Evolutionary conservation across 53 echinoderm and acorn worm genomes (phyloP), one percentile per base, ranked within the genome.

Genomic region (Zoroaster sp.): DNA sequence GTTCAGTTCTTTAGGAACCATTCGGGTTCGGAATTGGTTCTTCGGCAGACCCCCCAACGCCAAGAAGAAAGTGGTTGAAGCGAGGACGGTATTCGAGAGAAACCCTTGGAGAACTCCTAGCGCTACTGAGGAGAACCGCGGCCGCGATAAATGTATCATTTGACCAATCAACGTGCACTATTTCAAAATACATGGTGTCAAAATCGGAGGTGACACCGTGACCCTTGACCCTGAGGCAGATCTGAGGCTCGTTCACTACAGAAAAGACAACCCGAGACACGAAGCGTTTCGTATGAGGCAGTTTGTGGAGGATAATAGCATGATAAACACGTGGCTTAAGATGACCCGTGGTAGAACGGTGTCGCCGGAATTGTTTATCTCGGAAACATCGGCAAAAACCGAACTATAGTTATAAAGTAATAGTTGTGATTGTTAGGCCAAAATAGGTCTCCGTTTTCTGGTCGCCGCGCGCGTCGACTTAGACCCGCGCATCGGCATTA

Each of bases 21-120:
- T 97, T 39, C 92, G 95, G 70, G 79, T 97, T 33, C 88, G 94
- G 37, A 97, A 97, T 66, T 97, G 97, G 97, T 97, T 97, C 77
- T 97, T 97, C 73, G 92, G 95, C 28, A 87, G 94, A 30, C 82
- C 92, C 35, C 65, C 73, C 6, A 90, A 92, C 65, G 86, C 93
- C 31, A 77, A 88, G 34, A 78, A 63, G 44, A 70, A 86, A 28
- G 66, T 96, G 0, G 74, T 89, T 35, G 55, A 30, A 35, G 72
- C 80, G 3, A 45, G 70, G 6, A 91, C 94, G 1, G 94, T 95
- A 21, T 92, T 97, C 53, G 97, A 94, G 69, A 78, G 97, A 21
- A 97, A 97, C 82, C 86, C 88, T 0, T 93, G 94, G 93, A 72
- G 97, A 15, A 71, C 89, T 18, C 89, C 92, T n/a, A 73, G 85